These are phyloP conservation scores for Baryphthengus martii DNA, from an alignment of 2,113 vertebrate genomes.

Conservation along the genomic window DNA sequence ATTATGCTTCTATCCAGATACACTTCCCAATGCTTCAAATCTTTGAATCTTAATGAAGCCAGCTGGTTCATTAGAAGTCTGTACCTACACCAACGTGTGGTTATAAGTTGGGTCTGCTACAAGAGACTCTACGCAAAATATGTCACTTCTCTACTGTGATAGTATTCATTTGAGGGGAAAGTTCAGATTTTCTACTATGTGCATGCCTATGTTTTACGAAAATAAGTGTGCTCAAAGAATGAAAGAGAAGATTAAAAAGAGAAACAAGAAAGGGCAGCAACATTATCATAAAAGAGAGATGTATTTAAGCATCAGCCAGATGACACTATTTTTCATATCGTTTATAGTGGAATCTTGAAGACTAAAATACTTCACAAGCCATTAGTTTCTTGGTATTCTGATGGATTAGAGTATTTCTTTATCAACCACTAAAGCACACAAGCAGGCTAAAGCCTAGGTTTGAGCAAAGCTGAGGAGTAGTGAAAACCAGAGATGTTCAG, in stretches of 20 bases:
- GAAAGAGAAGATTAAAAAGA: slow-evolving; percentile 46
- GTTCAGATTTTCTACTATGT: slow-evolving; percentile 55
- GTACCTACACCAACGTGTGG: slow-evolving; percentile 42
- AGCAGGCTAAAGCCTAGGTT: slow-evolving; percentile 21
- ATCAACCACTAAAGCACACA: slow-evolving; percentile 63
- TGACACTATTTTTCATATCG: slow-evolving; percentile 54
- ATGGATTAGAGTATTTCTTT: slow-evolving; percentile 66
- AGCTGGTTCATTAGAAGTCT: slow-evolving; percentile 34
- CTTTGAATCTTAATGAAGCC: slow-evolving; percentile 52
- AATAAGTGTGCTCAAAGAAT: slow-evolving; percentile 41
- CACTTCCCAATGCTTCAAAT: slow-evolving; percentile 47
- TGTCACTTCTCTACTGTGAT: slow-evolving; percentile 16
- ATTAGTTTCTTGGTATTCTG: slow-evolving; percentile 62
- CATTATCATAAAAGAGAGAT: slow-evolving; percentile 15
- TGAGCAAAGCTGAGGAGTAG: slow-evolving; percentile 20
- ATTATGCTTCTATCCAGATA: slow-evolving; percentile 47
- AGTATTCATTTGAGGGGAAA: slow-evolving; percentile 57
- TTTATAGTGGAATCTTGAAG: slow-evolving; percentile 58
- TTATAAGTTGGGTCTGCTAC: slow-evolving; percentile 27
- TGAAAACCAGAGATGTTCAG: slow-evolving; percentile 16
- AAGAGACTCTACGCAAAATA: slow-evolving; percentile 37
- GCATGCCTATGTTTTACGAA: slow-evolving; percentile 30
- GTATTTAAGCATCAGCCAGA: slow-evolving; percentile 57
- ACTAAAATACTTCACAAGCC: slow-evolving; percentile 59
- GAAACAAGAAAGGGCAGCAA: not conserved